A percentile compares a stretch with the other conserved stretches of the same genome.
Evolutionary conservation across 2,888 invertebrate species (phyloP).

Genomic region (Dioctria linearis): DNA sequence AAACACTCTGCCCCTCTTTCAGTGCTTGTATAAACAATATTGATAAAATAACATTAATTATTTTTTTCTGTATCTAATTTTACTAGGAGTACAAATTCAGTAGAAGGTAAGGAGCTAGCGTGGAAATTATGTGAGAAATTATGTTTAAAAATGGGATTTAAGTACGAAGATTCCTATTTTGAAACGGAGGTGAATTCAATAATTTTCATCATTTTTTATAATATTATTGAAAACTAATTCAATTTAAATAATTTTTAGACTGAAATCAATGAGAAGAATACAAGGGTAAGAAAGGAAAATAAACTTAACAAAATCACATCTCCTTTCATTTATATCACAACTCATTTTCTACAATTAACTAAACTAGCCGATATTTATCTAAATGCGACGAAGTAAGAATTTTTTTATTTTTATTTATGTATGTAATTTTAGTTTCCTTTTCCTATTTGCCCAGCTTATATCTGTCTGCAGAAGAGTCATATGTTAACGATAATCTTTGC

Average conservation of each 20-base stretch:
- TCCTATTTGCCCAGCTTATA: slow-evolving; percentile 70
- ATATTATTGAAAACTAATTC: too few relatives aligned
- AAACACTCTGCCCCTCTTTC: too few relatives aligned
- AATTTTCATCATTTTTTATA: too few relatives aligned
- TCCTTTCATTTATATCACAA: slow-evolving; percentile 80
- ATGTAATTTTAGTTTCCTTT: slow-evolving; percentile 10
- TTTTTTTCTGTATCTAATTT: background rate
- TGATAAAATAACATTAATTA: background rate
- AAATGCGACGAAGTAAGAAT: slow-evolving; percentile 82
- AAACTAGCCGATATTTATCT: slow-evolving; percentile 77
- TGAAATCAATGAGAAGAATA: too few relatives aligned
- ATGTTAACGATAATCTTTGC: slow-evolving; percentile 58
- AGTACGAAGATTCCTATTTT: slow-evolving; percentile 49
- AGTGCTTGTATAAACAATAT: too few relatives aligned
- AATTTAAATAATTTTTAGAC: too few relatives aligned
- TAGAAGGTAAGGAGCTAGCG: slow-evolving; percentile 87
- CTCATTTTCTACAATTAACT: slow-evolving; percentile 80
- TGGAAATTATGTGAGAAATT: slow-evolving; percentile 86
- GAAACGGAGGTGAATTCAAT: background rate
- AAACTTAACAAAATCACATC: slow-evolving; percentile 57
- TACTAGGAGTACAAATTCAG: slow-evolving; percentile 79
- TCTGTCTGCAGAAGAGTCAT: slow-evolving; percentile 69
- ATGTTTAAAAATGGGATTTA: slow-evolving; percentile 71
- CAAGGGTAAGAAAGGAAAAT: too few relatives aligned
- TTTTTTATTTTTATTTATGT: background rate